Evolutionary conservation across 1,140 invertebrate species (phyloP), one percentile per base, ranked within the genome.

Genomic region (Ceratitis capitata): DNA sequence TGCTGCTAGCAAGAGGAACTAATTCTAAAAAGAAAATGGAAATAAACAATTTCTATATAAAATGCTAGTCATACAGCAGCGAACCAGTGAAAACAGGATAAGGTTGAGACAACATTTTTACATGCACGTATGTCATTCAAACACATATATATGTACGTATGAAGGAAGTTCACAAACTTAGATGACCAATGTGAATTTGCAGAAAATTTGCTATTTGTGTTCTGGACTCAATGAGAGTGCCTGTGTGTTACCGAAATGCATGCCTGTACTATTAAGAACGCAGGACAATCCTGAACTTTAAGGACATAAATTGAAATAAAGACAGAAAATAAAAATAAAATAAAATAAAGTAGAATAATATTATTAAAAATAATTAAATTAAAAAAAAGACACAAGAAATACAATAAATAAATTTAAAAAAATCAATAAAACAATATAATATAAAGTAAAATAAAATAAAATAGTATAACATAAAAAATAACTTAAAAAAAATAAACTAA

Each of bases 111-210:
- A 69, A 69, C 61, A 69, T 69, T 69, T 69, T 69, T 69, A 32
- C 61, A 39, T 69, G 61, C n/a, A n/a, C n/a, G n/a, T n/a, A n/a
- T 69, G 61, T 69, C 61, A 69, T 69, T 69, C 14, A 69, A 69
- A 32, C 61, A 35, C 56, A 12, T n/a, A 53, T 6, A n/a, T 6
- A 19, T 23, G 19, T 23, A 56, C 49, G n/a, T 4, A 69, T 16
- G 5, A 29, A 14, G 29, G 16, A 35, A 69, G n/a, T n/a, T n/a
- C 1, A 61, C 10, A 61, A 29, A 32, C 58, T 47, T 47, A 29
- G 12, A 32, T 12, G 19, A n/a, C 12, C 19, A 6, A 29, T 35
- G 16, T 69, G 39, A 29, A 69, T n/a, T n/a, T 35, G 29, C 0
- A 19, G 61, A 39, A 39, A 39, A 29, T 39, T 39, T 69, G 61